Conservation (phyloP, 2,888 invertebrate genomes). For the Electrophaes corylata region DNA sequence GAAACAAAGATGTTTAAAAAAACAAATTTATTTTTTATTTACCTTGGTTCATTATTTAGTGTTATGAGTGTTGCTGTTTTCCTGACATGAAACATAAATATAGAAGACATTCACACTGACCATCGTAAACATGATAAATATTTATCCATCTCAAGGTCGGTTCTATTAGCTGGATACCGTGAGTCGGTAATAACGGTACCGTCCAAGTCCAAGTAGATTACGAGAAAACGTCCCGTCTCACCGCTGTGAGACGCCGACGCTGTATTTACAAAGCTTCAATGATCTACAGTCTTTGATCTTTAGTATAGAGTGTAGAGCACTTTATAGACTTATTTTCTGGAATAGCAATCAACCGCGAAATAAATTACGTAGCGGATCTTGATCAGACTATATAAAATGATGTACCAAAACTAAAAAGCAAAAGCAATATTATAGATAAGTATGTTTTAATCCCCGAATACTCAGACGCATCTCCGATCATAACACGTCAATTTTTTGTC, state of each 20-base stretch:
- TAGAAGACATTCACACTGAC: slow-evolving; percentile 74
- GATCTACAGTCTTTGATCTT: slow-evolving; percentile 53
- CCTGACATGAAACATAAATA: slow-evolving; percentile 48
- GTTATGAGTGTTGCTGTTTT: slow-evolving; percentile 28
- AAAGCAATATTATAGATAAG: too few species aligned
- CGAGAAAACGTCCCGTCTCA: slow-evolving; percentile 7
- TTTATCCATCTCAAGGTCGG: slow-evolving; percentile 70
- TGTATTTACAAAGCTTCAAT: slow-evolving; percentile 47
- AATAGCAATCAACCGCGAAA: slow-evolving; percentile 12
- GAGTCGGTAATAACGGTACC: slow-evolving; percentile 29
- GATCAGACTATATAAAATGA: too few species aligned
- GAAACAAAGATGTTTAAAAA: too few species aligned
- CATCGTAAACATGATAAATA: slow-evolving; percentile 67
- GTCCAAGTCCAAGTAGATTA: slow-evolving; percentile 4
- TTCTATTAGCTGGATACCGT: slow-evolving; percentile 59
- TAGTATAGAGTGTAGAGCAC: slow-evolving; percentile 38
- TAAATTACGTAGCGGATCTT: slow-evolving; percentile 13
- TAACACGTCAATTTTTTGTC: background rate
- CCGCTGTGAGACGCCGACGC: slow-evolving; percentile 35
- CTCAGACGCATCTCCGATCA: too few species aligned
- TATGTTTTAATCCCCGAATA: too few species aligned
- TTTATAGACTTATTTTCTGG: slow-evolving; percentile 27
- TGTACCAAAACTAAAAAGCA: too few species aligned
- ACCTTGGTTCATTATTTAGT: background rate
- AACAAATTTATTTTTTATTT: too few species aligned